Conservation (phyloP, 2,113 vertebrate species). For the Neotoma lepida region DNA sequence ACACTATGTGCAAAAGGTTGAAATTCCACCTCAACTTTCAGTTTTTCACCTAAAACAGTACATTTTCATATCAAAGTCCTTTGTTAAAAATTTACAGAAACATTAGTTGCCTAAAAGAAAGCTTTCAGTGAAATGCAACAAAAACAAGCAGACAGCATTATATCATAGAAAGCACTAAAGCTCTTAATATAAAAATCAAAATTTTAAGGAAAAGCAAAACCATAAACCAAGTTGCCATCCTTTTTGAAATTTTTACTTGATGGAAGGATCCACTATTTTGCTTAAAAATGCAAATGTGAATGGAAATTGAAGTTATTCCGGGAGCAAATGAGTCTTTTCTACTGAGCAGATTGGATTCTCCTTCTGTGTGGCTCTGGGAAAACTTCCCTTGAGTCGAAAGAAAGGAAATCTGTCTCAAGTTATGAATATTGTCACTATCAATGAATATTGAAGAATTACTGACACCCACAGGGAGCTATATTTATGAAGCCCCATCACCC, state of each 20-base stretch:
- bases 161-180: background rate
- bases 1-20: conserved; percentile 66
- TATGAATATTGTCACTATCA: conserved; percentile 78
- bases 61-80: conserved; percentile 47
- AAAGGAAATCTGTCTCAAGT: conserved; percentile 77
- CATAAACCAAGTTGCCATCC: conserved; percentile 54
- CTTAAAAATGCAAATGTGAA: conserved; percentile 77
- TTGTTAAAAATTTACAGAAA: conserved; percentile 65
- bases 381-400: conserved; percentile 75
- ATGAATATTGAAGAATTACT: conserved; percentile 80
- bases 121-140: conserved; percentile 57
- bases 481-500: conserved; percentile 70
- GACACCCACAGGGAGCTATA: conserved; percentile 77
- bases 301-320: conserved; percentile 78
- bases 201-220: conserved; percentile 65
- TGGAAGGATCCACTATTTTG: conserved; percentile 74
- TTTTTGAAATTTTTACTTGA: conserved; percentile 64
- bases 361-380: conserved; percentile 77
- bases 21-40: conserved; percentile 57
- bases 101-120: conserved; percentile 35
- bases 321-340: conserved; percentile 77
- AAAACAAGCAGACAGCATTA: conserved; percentile 41
- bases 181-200: conserved; percentile 61
- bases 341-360: conserved; percentile 81
- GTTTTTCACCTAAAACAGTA: conserved; percentile 43